Evolutionary conservation across 2,113 vertebrate species (phyloP).

Genomic region (Python bivittatus): DNA sequence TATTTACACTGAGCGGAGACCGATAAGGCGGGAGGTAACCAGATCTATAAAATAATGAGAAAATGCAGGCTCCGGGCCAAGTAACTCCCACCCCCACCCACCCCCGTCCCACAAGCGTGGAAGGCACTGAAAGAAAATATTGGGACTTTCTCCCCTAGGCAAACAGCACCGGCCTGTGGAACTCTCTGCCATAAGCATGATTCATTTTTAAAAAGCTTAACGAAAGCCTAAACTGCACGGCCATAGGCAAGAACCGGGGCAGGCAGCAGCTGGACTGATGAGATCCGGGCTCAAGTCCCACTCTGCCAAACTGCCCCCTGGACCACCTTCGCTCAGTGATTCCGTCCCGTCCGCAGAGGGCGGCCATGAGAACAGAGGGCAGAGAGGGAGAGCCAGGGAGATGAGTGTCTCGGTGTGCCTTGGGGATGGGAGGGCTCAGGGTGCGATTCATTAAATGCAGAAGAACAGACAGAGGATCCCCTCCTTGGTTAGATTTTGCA

Average conservation of each 20-base stretch:
- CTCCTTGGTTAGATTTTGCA: too few relatives aligned
- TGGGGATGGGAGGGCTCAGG: too few relatives aligned
- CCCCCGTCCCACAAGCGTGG: background rate
- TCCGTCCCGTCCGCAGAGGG: background rate
- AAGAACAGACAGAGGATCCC: too few relatives aligned
- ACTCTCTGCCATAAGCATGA: background rate
- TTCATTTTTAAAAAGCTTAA: background rate
- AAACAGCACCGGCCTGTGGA: background rate
- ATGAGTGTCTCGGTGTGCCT: too few relatives aligned
- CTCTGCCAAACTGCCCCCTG: background rate
- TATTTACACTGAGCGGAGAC: constrained; percentile 5
- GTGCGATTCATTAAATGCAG: too few relatives aligned
- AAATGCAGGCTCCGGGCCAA: too few relatives aligned
- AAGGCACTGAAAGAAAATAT: background rate
- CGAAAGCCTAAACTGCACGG: too few relatives aligned
- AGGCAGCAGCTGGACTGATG: background rate
- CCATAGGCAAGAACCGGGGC: background rate
- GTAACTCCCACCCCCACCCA: background rate
- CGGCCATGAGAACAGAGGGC: background rate
- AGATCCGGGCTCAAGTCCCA: background rate
- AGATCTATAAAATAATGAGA: background rate
- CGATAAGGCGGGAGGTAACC: background rate
- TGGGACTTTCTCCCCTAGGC: background rate
- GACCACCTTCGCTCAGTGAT: background rate
- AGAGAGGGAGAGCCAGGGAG: background rate